A percentile compares a stretch with the other conserved stretches of the same genome.
These are phyloP conservation scores for Seriola quinqueradiata DNA, from an alignment of 2,113 vertebrate species.

Conservation along the genomic window DNA sequence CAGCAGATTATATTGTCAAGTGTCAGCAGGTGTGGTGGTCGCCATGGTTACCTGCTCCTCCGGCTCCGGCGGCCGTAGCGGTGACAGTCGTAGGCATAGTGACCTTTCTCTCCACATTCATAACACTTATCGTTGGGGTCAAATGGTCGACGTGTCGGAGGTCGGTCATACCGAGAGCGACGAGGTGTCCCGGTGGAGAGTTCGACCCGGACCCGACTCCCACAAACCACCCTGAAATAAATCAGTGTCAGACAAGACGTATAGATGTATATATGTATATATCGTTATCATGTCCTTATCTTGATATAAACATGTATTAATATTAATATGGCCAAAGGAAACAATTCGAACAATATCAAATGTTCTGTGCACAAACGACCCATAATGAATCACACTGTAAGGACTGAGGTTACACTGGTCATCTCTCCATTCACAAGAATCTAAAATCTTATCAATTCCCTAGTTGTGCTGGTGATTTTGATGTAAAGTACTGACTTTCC, in stretches of 20 bases:
- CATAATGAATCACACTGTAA: too few relatives aligned
- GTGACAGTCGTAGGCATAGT: slow-evolving; percentile 93
- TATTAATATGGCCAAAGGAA: too few relatives aligned
- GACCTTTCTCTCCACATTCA: slow-evolving; percentile 92
- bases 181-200: slow-evolving; percentile 91
- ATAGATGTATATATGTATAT: too few relatives aligned
- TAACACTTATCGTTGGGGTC: slow-evolving; percentile 92
- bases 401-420: too few relatives aligned
- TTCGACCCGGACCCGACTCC: slow-evolving; percentile 89
- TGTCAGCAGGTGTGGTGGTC: background rate
- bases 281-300: too few relatives aligned
- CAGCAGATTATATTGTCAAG: background rate
- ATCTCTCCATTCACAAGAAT: too few relatives aligned
- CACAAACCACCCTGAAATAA: slow-evolving; percentile 84
- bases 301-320: too few relatives aligned
- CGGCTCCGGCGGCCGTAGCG: slow-evolving; percentile 90
- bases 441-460: too few relatives aligned
- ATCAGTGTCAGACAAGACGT: too few relatives aligned
- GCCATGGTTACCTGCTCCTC: slow-evolving; percentile 82
- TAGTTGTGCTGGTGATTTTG: background rate
- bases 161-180: slow-evolving; percentile 88
- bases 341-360: too few relatives aligned
- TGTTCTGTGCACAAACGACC: too few relatives aligned
- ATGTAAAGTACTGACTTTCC: slow-evolving; percentile 86
- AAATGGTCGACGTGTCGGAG: slow-evolving; percentile 89